Conservation (phyloP, 92 coral and sea anemone genomes). For the Bergia puertoricense region DNA sequence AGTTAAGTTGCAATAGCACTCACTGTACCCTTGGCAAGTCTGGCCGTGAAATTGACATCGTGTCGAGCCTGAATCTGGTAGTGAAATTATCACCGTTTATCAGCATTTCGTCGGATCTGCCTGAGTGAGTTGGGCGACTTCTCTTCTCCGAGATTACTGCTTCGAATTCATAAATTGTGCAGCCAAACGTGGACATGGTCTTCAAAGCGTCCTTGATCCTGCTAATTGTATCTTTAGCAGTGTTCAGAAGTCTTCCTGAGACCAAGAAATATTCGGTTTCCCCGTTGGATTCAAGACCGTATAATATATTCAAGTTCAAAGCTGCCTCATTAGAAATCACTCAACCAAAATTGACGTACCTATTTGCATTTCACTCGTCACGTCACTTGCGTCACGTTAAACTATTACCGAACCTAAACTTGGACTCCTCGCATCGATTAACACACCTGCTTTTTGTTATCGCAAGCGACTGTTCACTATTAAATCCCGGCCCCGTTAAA, state of each 20-base stretch:
- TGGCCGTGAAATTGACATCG: too few relatives aligned
- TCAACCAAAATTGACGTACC: constrained; percentile 12
- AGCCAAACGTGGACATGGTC: constrained; percentile 23
- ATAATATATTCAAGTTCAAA: constrained; percentile 22
- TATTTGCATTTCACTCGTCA: constrained; percentile 11
- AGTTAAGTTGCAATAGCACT: too few relatives aligned
- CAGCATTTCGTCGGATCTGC: constrained; percentile 27
- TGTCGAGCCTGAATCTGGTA: too few relatives aligned
- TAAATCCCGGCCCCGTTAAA: constrained; percentile 37
- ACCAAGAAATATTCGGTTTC: not conserved
- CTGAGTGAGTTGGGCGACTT: not conserved
- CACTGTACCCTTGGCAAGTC: too few relatives aligned
- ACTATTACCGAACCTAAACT: not conserved
- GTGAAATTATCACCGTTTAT: too few relatives aligned
- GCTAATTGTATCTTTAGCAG: not conserved
- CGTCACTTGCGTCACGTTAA: not conserved
- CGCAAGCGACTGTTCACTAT: constrained; percentile 11
- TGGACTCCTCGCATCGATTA: not conserved
- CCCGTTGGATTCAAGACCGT: not conserved
- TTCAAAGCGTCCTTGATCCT: constrained; percentile 26
- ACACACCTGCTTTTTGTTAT: not conserved
- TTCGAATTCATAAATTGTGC: constrained; percentile 13
- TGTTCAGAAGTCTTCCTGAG: constrained; percentile 10
- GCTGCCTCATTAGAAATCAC: constrained; percentile 22
- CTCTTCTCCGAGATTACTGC: not conserved